phyloP scores from a whole-genome alignment of 2,113 vertebrate species.

The Ascaphus truei region DNA sequence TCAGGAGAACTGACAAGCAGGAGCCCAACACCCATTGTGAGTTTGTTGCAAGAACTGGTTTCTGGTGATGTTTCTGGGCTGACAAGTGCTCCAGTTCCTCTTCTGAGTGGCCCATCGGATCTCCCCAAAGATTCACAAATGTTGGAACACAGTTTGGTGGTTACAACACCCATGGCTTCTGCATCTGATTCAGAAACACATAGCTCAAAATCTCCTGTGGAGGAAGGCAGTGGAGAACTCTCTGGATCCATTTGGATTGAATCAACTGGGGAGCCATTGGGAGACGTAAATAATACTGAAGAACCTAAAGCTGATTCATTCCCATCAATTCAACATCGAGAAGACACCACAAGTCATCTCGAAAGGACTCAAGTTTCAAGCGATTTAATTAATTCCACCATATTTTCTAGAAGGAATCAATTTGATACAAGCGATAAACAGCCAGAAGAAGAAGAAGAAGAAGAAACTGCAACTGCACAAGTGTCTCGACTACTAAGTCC shows the following conservation, averaged over 20 bases:
- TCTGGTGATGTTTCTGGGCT: slow-evolving; percentile 22
- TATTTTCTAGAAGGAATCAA: not conserved
- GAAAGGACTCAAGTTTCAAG: not conserved
- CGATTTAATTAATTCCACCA: not conserved
- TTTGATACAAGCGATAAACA: too few species aligned
- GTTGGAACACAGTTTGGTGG: slow-evolving; percentile 26
- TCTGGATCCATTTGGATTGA: slow-evolving; percentile 41
- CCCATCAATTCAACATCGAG: not conserved
- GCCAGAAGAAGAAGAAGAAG: too few species aligned
- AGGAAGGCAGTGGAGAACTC: slow-evolving; percentile 44
- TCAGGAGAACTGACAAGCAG: not conserved
- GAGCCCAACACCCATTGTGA: not conserved
- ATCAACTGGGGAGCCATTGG: not conserved
- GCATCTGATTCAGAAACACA: not conserved
- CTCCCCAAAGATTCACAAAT: slow-evolving; percentile 28
- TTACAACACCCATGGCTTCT: not conserved
- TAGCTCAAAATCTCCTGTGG: not conserved
- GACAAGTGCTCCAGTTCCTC: not conserved
- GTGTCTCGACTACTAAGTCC: not conserved
- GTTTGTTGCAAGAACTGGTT: slow-evolving; percentile 12
- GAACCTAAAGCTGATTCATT: too few species aligned
- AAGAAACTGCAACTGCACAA: slow-evolving; percentile 7
- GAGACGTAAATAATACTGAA: not conserved
- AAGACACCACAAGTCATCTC: not conserved
- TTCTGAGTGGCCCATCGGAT: not conserved